Percentiles rank a stretch among this genome's conserved stretches.
Evolutionary conservation across 2,888 invertebrate species (phyloP).

Genomic region (Nudaria mundana): DNA sequence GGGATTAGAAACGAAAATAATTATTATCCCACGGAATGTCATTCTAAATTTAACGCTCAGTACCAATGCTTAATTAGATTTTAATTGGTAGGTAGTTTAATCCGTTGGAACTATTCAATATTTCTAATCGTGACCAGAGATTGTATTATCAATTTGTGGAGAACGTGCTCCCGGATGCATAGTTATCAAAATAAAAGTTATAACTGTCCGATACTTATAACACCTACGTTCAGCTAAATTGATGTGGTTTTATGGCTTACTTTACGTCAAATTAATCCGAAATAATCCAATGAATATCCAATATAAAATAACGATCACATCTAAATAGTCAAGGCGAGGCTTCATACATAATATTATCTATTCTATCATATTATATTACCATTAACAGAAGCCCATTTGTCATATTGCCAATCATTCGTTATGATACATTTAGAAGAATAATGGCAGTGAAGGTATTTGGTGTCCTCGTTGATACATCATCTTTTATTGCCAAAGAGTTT

Average conservation of each 20-base stretch:
- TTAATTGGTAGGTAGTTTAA: too few species aligned
- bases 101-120: too few species aligned
- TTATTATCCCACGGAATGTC: too few species aligned
- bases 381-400: slow-evolving; percentile 15
- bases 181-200: slow-evolving; percentile 30
- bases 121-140: slow-evolving; percentile 4
- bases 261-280: slow-evolving; percentile 26
- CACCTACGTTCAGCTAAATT: slow-evolving; percentile 19
- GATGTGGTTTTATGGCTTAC: slow-evolving; percentile 25
- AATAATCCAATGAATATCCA: slow-evolving; percentile 25
- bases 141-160: slow-evolving; percentile 22
- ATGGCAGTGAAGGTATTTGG: neutral
- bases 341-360: slow-evolving; percentile 5
- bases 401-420: slow-evolving; percentile 18
- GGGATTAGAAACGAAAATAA: too few species aligned
- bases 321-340: slow-evolving; percentile 21
- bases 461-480: slow-evolving; percentile 1
- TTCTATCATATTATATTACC: slow-evolving; percentile 6
- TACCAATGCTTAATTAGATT: too few species aligned
- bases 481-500: neutral
- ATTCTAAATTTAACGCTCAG: too few species aligned
- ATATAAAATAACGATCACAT: slow-evolving; percentile 28
- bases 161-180: slow-evolving; percentile 30
- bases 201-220: slow-evolving; percentile 26
- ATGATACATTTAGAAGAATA: slow-evolving; percentile 1